These are phyloP conservation scores for Cotesia chilonis DNA, from an alignment of 1,140 invertebrate genomes.

Conservation along the genomic window DNA sequence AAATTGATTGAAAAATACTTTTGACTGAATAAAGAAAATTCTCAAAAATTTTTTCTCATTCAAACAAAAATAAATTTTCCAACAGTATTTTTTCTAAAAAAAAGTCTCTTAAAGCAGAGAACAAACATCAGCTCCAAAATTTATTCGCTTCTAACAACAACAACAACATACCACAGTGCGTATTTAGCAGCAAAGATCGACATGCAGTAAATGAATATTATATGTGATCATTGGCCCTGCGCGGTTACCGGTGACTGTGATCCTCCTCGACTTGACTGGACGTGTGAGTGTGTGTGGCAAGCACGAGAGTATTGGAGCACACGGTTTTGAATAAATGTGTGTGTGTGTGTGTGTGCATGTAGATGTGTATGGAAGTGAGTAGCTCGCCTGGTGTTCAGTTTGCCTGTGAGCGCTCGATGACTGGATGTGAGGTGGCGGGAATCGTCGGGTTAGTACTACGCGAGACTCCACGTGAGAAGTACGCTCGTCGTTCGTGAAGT, in stretches of 20 bases:
- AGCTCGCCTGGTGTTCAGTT: too few species aligned
- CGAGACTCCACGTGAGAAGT: constrained; percentile 24
- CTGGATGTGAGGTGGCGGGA: constrained; percentile 28
- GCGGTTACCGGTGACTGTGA: neutral
- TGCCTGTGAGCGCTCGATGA: neutral
- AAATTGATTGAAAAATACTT: too few species aligned
- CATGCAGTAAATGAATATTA: neutral
- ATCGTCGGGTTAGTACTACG: constrained; percentile 34
- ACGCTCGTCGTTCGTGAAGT: constrained; percentile 21
- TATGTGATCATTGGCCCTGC: constrained; percentile 26
- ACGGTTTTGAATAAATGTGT: neutral
- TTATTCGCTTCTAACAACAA: too few species aligned
- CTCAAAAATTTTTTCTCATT: too few species aligned
- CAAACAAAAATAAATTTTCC: too few species aligned
- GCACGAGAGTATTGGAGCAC: neutral
- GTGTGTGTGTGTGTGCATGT: neutral
- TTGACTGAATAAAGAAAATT: too few species aligned
- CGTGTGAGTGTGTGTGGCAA: neutral
- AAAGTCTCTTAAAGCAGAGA: too few species aligned
- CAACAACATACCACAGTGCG: too few species aligned
- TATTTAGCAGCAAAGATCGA: too few species aligned
- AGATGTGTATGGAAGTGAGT: neutral
- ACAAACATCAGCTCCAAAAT: too few species aligned
- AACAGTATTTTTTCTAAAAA: too few species aligned
- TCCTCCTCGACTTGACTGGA: neutral